Base-by-base conservation (phyloP, 2,113 vertebrate species). In the Toxostoma redivivum region DNA sequence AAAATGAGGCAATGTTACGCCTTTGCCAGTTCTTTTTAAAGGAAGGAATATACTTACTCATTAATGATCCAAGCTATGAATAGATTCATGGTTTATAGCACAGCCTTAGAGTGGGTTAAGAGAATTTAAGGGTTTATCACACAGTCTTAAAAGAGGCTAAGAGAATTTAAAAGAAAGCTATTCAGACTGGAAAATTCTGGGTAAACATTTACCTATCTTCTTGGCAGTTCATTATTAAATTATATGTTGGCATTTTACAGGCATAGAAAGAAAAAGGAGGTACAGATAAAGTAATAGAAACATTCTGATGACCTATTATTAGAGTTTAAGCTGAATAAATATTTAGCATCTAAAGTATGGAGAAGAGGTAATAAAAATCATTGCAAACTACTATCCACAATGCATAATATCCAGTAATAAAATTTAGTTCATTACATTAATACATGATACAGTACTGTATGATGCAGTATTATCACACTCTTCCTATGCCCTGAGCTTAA, bases 61-160 rank as follows among this genome's bases (percentile, higher is more conserved):
- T 94, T 95, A 94, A 95, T 95, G 87, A 92, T 91, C 70, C 42
- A 61, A 77, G 62, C 84, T 93, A 77, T 93, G 90, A 95, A 94
- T 93, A 90, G 90, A 87, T 91, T 91, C 47, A 80, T 67, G 47
- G 42, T 90, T 95, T 95, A 81, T 61, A 81, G 42, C 42, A 54
- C 54, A 77, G 56, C 56, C 60, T 91, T 73, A n/a, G 56, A 92
- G 74, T 38, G 27, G 25, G n/a, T 37, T 88, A 90, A 82, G 62
- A 65, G 57, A 93, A 85, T 81, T 94, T 88, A 73, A 88, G 54
- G 40, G 50, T 91, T 95, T 95, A 82, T 86, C 71, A 65, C 40
- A 44, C 33, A 82, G 69, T 60, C 37, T 94, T 95, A 82, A 82
- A 91, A 56, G 57, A 37, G 21, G 38, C 15, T 91, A 77, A 79